Evolutionary conservation across 2,888 invertebrate species (phyloP), one percentile per base, ranked within the genome.

Genomic region (Drosophila kuntzei): DNA sequence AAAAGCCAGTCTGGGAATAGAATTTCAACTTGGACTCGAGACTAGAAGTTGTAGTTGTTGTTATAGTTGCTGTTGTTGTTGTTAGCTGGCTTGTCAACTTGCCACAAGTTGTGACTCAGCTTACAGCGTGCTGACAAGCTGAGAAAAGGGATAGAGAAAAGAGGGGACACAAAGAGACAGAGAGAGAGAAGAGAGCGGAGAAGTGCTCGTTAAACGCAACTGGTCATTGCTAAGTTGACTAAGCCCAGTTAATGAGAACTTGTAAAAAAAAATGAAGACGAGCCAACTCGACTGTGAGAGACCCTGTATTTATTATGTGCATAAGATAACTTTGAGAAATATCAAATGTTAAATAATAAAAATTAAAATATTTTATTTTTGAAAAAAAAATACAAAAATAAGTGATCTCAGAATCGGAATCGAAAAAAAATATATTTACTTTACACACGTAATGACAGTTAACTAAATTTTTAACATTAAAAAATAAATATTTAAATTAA

Each of bases 161-260:
- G 22, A 4, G 12, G 11, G 49, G 3, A n/a, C n/a, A 16, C 8
- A 8, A 3, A 22, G 39, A 1, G 14, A 25, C 1, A 9, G 27
- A 27, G 20, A 6, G 22, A 20, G 11, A 16, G 5, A 9, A 11
- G 2, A 7, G n/a, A 5, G 7, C n/a, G 32, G 6, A 14, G 18
- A n/a, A 16, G 22, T 1, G 29, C 59, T 50, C 49, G 59, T 54
- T 54, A 54, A 41, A 47, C 22, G 27, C 39, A 55, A 41, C 68
- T 68, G 34, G 29, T 39, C 54, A 50, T 27, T 37, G 39, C 46
- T 12, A 41, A 41, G 43, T 57, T 49, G 54, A 36, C 47, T 68
- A 39, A 59, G 69, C 44, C 63, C 66, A 70, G 69, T 79, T 78
- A 78, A 79, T 78, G 80, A 80, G 80, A 69, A 34, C 34, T n/a